These are phyloP conservation scores for Hyles lineata DNA, from an alignment of 2,888 invertebrate genomes.

Conservation along the genomic window DNA sequence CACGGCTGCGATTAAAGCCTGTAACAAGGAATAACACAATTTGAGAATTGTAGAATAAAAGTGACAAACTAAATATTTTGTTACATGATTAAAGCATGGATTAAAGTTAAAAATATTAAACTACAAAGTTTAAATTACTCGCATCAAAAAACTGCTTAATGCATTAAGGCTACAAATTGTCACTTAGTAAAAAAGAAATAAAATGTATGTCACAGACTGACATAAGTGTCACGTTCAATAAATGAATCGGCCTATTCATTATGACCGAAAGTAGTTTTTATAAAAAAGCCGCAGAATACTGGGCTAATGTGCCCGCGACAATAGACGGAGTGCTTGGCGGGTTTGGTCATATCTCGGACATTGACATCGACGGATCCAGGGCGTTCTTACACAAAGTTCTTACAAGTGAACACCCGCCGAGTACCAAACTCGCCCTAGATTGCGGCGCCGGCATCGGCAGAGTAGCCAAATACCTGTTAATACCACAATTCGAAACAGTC, in stretches of 20 bases:
- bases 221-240: conserved; percentile 2
- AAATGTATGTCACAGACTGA: conserved; percentile 21
- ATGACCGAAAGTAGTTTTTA: conserved; percentile 84
- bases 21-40: conserved; percentile 61
- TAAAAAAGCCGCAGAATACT: conserved; percentile 91
- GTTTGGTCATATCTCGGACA: conserved; percentile 92
- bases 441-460: conserved; percentile 99
- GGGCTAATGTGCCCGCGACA: conserved; percentile 94
- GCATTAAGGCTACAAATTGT: background rate
- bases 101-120: too few relatives aligned
- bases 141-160: background rate
- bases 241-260: conserved; percentile 5
- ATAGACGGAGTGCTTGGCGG: conserved; percentile 98
- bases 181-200: background rate
- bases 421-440: conserved; percentile 90
- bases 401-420: conserved; percentile 78
- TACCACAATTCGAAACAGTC: conserved; percentile 91
- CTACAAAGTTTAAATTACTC: too few relatives aligned
- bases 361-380: conserved; percentile 94
- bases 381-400: conserved; percentile 87
- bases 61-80: background rate
- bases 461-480: conserved; percentile 92
- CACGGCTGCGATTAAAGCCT: conserved; percentile 92
- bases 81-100: background rate
- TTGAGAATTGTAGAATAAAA: background rate